Base-by-base conservation (phyloP, 2,113 vertebrate species). In the Nothoprocta pentlandii region DNA sequence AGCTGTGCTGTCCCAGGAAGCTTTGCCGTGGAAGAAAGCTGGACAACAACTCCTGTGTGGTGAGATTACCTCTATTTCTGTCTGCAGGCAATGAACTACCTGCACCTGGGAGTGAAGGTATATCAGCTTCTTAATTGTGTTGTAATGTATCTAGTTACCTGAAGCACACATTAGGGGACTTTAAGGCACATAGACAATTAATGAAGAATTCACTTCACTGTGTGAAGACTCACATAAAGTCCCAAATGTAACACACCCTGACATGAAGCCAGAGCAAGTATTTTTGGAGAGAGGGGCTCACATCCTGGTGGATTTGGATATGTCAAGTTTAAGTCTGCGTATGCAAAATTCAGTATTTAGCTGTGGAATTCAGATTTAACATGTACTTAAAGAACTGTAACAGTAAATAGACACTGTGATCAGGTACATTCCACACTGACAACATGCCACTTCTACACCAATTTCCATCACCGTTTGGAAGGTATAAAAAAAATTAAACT, bases 41-140 rank as follows among this genome's bases (percentile, higher is more conserved):
- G 0, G 9, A 14, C 62, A 78, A 44, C 80, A 74, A 15, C 0
- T 36, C 62, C 32, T 36, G 62, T 62, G 66, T 63, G 70, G 58
- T 41, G 67, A 54, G 30, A 44, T 25, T n/a, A 2, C n/a, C 32
- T 76, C 51, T 88, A 21, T 86, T 94, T 93, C 89, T 93, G 66
- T 89, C 73, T 10, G 1, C 44, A 17, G 6, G 44, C 66, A 94
- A 85, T 42, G 64, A 74, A 12, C 39, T 76, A 46, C 70, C 14
- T 62, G 41, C 39, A 66, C 30, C 56, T n/a, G 9, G 39, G 34
- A 87, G 89, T 53, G 41, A 21, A 59, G 54, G n/a, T 14, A 0
- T 54, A 59, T 81, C 68, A 64, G 1, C 46, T 56, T 86, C 77
- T 63, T 25, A 61, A 30, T 62, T 67, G 80, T 26, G 5, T 0